Base-by-base conservation (phyloP, 2,113 vertebrate genomes). In the Erythrocebus patas region DNA sequence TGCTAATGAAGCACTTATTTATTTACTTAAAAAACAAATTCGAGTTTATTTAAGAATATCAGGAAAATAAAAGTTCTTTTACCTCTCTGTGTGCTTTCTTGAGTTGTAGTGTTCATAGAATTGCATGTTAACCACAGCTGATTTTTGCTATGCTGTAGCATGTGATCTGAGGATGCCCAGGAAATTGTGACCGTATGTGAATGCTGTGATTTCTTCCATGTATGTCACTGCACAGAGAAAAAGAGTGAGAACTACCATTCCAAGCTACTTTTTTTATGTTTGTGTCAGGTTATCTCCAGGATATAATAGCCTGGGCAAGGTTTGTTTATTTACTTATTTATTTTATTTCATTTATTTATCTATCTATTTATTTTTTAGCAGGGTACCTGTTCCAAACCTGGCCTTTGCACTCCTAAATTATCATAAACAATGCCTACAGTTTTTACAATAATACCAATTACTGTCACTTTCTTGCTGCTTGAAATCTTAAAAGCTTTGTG, bases 11-110 rank as follows among this genome's bases (percentile, higher is more conserved):
- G n/a, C 81, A 84, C 8, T 96, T 68, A 70, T 95, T 96, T 57
- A 91, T 80, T 75, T 97, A 61, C 43, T 57, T 96, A 43, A 59
- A 95, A 96, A 97, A 40, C 59, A 90, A 91, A 79, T 92, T 81
- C 75, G 23, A 78, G 20, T 32, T 38, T 59, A n/a, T 66, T 97
- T 22, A 83, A 76, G 38, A 68, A 86, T 79, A 92, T 82, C 70
- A 85, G 27, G 94, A 81, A 72, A 85, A 45, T 68, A 66, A 84
- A 68, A 22, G 20, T 84, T 32, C 6, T 73, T 89, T 73, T 88
- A 82, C 17, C 5, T 50, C 64, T 85, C 35, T 38, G 8, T 82
- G 50, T 82, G 48, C 32, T 35, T 88, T 93, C 30, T 76, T 84
- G 38, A 89, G 38, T 72, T 70, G 32, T 52, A 38, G 30, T 59